These are phyloP conservation scores for Sicus ferrugineus DNA, from an alignment of 2,888 invertebrate species.

Conservation along the genomic window DNA sequence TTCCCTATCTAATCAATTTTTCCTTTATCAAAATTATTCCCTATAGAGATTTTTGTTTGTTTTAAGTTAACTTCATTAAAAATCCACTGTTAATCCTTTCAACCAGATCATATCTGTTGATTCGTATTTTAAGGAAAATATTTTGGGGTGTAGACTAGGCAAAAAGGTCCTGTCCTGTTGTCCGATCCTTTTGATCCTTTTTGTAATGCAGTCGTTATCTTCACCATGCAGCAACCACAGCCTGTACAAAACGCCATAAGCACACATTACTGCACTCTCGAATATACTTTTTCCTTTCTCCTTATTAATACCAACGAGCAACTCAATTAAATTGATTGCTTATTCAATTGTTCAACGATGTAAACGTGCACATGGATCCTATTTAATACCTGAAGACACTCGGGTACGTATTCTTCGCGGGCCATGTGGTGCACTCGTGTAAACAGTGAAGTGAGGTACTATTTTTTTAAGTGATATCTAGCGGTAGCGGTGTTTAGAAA, in stretches of 20 bases:
- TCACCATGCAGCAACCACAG: background rate
- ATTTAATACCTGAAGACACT: constrained; percentile 7
- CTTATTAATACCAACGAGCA: background rate
- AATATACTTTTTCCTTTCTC: background rate
- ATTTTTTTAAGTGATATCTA: too few species aligned
- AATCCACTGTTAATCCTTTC: constrained; percentile 13
- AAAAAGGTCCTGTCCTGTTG: too few species aligned
- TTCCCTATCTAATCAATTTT: too few species aligned
- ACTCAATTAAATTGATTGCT: constrained; percentile 11
- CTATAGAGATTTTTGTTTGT: too few species aligned
- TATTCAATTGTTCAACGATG: constrained; percentile 6
- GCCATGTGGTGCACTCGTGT: too few species aligned
- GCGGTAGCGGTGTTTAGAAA: too few species aligned
- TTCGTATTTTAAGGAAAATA: background rate
- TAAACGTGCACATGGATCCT: background rate
- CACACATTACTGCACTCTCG: background rate
- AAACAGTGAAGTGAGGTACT: too few species aligned
- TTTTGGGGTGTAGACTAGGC: too few species aligned
- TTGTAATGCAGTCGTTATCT: background rate
- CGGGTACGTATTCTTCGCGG: too few species aligned
- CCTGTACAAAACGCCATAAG: background rate
- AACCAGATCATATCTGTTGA: background rate
- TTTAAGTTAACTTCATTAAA: background rate
- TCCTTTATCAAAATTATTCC: too few species aligned
- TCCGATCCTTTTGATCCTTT: background rate